Evolutionary conservation across 1,140 invertebrate genomes (phyloP), one percentile per base, ranked within the genome.

Genomic region (Rhyzopertha dominica): DNA sequence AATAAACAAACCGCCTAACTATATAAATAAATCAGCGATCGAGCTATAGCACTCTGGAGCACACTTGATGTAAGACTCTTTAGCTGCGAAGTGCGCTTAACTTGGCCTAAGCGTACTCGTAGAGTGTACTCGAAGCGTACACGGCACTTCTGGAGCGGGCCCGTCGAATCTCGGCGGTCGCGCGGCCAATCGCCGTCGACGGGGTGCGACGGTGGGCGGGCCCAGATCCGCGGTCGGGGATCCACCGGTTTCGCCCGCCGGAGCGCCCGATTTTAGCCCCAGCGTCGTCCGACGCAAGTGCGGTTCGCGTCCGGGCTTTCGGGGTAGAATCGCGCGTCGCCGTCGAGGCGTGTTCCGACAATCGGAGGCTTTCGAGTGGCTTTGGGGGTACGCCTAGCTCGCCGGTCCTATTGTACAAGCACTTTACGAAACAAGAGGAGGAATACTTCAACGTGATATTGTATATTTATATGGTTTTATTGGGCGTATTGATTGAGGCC

Each of bases 11-110:
- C 65, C 62, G 65, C 64, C 65, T 67, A 67, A 67, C 65, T 67
- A 67, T 67, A 67, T 67, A 67, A 67, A 67, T 67, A 67, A 67
- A 67, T 67, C 65, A 67, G 62, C 55, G 63, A 67, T 67, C 65
- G 65, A 62, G 65, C 61, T 63, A 66, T 66, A 65, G 62, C 63
- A 67, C 65, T 65, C 65, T 62, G 59, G 57, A 62, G 63, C 56
- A 61, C 63, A 54, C 63, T 67, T 67, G 63, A 67, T 67, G 63
- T 67, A 67, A 67, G 65, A 67, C 63, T 66, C 65, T 67, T 67
- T 66, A 66, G 59, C 62, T 56, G 58, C 63, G 54, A 67, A 67
- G 65, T 59, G 61, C 63, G 65, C 65, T 67, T 67, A 67, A 67
- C 65, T 67, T 65, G n/a, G 62, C 62, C 65, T 67, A 67, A 67